Base-by-base conservation (phyloP, 2,797 vertebrate species). In the Phaenicophaeus curvirostris region DNA sequence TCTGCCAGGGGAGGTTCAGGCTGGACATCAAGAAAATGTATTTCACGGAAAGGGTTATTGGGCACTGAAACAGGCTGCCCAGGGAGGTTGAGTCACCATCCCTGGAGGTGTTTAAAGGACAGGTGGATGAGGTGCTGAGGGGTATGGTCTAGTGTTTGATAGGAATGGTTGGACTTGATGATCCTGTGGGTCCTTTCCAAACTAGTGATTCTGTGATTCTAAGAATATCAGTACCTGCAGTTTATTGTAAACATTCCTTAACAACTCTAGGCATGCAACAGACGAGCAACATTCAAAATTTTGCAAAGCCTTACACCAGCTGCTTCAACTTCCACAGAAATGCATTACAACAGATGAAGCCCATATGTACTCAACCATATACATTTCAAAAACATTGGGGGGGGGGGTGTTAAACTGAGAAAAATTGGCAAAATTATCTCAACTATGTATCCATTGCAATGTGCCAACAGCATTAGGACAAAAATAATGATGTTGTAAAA, bases 241-340 rank as follows among this genome's bases (percentile, higher is more conserved):
- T 72, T 89, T 78, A 55, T 42, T n/a, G 20, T 46, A 69, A 86
- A 41, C 6, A n/a, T 48, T 61, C 4, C 1, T 74, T 80, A 86
- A 55, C 72, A 91, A 27, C 33, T n/a, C n/a, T 2, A 51, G 35
- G 63, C 41, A 59, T 5, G 42, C 75, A 69, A 73, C 30, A 80
- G 65, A 89, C 30, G 79, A 62, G 54, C 24, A 74, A 42, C 28
- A 24, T 66, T 69, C 37, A 81, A 44, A 81, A 83, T 80, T 72
- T 55, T 75, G 72, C 82, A 66, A 77, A 90, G 78, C 55, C 46
- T 90, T 76, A 51, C 33, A 95, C 54, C 94, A 93, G 63, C 82
- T 90, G 84, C 75, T 94, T 66, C 61, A 79, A 63, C 63, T 90
- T 93, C 59, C 63, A 48, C 67, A 92, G 78, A 79, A 86, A 33